Evolutionary conservation across 2,888 invertebrate species (phyloP).

Genomic region (Meganola albula): DNA sequence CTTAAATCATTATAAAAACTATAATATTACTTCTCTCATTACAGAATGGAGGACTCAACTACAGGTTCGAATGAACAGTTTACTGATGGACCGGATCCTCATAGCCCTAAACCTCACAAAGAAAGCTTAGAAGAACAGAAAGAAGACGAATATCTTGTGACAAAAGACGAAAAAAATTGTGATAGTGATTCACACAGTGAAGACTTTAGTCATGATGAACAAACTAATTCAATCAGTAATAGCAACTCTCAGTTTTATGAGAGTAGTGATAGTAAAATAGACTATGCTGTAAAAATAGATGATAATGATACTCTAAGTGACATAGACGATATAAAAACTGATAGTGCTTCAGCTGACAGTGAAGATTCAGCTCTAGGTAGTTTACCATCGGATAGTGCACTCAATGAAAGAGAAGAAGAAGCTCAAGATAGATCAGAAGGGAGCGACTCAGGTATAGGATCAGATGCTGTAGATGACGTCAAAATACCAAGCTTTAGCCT

Average conservation of each 20-base stretch:
- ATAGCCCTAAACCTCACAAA: constrained; percentile 26
- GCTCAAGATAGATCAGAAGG: constrained; percentile 85
- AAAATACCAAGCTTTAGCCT: constrained; percentile 57
- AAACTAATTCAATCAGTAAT: constrained; percentile 55
- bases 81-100: constrained; percentile 20
- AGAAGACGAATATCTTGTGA: constrained; percentile 41
- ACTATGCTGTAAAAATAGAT: constrained; percentile 69
- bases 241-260: constrained; percentile 73
- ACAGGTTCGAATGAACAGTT: constrained; percentile 18
- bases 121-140: constrained; percentile 27
- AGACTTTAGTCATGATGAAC: constrained; percentile 61
- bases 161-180: constrained; percentile 55
- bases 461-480: constrained; percentile 82
- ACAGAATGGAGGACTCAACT: constrained; percentile 48
- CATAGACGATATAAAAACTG: constrained; percentile 73
- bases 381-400: constrained; percentile 66
- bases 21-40: constrained; percentile 32
- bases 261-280: constrained; percentile 70
- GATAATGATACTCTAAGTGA: constrained; percentile 74
- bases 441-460: constrained; percentile 90
- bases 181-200: constrained; percentile 67
- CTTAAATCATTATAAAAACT: too few species aligned
- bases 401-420: constrained; percentile 76
- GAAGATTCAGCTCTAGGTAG: constrained; percentile 81
- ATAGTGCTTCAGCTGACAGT: constrained; percentile 75